Percentiles rank a stretch among this genome's conserved stretches.
phyloP scores from a whole-genome alignment of 1,140 invertebrate species.

The Rhizoglyphus robini region DNA sequence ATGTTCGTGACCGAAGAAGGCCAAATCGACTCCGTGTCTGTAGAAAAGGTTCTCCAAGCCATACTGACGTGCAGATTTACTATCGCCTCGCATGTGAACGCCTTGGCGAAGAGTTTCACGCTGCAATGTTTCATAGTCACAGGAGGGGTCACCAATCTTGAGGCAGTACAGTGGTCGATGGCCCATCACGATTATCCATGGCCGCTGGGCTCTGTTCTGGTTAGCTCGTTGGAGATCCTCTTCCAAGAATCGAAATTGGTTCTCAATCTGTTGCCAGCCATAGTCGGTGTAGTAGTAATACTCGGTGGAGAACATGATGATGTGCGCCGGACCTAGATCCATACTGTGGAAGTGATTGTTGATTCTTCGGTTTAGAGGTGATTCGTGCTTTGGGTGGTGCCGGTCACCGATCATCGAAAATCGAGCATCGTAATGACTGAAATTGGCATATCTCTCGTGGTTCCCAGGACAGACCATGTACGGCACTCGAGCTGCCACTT shows the following conservation, averaged over 20 bases:
- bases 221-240: conserved; percentile 54
- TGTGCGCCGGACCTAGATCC: conserved; percentile 78
- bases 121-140: conserved; percentile 3
- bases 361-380: neutral
- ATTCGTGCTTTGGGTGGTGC: neutral
- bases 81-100: neutral
- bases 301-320: conserved; percentile 82
- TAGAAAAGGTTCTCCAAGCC: conserved; percentile 59
- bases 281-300: conserved; percentile 72
- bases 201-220: conserved; percentile 48
- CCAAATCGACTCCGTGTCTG: conserved; percentile 75
- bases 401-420: conserved; percentile 41
- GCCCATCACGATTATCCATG: conserved; percentile 87
- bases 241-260: conserved; percentile 79
- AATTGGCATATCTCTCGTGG: conserved; percentile 75
- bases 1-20: conserved; percentile 93
- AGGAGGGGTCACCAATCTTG: conserved; percentile 30
- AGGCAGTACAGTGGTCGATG: conserved; percentile 97
- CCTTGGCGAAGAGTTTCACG: neutral
- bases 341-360: conserved; percentile 30
- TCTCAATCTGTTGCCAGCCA: conserved; percentile 58
- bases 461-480: conserved; percentile 85
- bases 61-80: conserved; percentile 26
- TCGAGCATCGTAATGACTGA: conserved; percentile 63
- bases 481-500: conserved; percentile 67